phyloP scores from a whole-genome alignment of 2,113 vertebrate species.

The Pontoporia blainvillei region DNA sequence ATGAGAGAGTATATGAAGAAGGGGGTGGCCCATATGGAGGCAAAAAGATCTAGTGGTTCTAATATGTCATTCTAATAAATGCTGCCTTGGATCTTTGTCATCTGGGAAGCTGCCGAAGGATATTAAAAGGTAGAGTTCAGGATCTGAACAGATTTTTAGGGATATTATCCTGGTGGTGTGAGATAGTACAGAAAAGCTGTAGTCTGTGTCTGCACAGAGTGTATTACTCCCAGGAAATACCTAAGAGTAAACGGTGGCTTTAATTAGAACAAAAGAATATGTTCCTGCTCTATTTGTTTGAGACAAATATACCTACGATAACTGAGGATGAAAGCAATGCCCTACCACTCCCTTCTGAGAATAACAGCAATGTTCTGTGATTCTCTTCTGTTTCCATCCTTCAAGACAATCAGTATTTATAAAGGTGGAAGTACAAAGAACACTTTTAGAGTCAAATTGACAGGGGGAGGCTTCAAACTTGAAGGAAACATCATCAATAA shows the following conservation, averaged over 20 bases:
- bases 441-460: background rate
- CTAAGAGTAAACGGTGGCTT: background rate
- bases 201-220: fast-evolving
- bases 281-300: background rate
- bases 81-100: background rate
- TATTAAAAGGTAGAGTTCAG: background rate
- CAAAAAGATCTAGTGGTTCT: background rate
- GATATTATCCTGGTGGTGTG: background rate
- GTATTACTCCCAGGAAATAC: background rate
- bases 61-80: background rate
- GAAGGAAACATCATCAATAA: background rate
- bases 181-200: background rate
- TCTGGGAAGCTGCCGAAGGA: background rate
- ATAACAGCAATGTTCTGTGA: background rate
- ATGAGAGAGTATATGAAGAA: background rate
- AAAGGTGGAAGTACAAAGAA: background rate
- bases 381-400: background rate
- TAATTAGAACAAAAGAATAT: background rate
- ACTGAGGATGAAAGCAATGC: background rate
- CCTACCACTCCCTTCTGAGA: background rate
- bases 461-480: background rate
- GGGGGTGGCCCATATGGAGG: background rate
- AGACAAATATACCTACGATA: background rate
- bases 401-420: background rate
- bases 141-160: background rate